These are phyloP conservation scores for Drosophila ambigua DNA, from an alignment of 1,140 invertebrate species.

Conservation along the genomic window DNA sequence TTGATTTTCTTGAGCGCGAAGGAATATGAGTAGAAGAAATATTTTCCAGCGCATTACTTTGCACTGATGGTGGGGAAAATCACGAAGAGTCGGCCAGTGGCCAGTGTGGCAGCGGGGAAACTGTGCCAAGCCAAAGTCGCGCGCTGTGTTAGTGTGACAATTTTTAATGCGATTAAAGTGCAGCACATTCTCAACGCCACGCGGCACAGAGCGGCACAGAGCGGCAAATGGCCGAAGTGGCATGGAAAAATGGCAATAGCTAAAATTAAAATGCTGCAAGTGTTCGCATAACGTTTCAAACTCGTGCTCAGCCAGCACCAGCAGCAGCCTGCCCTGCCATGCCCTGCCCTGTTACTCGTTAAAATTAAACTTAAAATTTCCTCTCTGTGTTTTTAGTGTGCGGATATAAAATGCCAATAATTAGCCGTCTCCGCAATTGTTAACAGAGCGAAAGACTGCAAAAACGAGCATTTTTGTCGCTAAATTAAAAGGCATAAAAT, in stretches of 20 bases:
- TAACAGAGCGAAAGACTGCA: conserved; percentile 22
- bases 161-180: conserved; percentile 82
- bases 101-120: conserved; percentile 39
- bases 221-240: conserved; percentile 25
- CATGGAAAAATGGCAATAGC: conserved; percentile 26
- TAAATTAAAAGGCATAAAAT: conserved; percentile 30
- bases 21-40: conserved; percentile 66
- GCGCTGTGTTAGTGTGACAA: conserved; percentile 64
- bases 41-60: conserved; percentile 59
- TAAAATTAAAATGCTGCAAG: conserved; percentile 25
- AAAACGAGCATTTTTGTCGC: conserved; percentile 15
- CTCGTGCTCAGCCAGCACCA: conserved; percentile 1
- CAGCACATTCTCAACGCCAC: conserved; percentile 65
- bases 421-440: conserved; percentile 12
- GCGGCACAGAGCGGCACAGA: neutral
- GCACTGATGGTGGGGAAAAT: conserved; percentile 43
- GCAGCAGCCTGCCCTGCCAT: neutral
- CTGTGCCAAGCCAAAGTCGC: conserved; percentile 45
- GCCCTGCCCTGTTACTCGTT: no score
- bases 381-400: conserved; percentile 16
- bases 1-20: conserved; percentile 60
- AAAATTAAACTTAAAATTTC: conserved; percentile 14
- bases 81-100: conserved; percentile 14
- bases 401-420: conserved; percentile 32
- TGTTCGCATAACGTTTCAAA: conserved; percentile 29